These are phyloP conservation scores for Osedax fenrisi DNA, from an alignment of 2,888 invertebrate species.

Conservation along the genomic window DNA sequence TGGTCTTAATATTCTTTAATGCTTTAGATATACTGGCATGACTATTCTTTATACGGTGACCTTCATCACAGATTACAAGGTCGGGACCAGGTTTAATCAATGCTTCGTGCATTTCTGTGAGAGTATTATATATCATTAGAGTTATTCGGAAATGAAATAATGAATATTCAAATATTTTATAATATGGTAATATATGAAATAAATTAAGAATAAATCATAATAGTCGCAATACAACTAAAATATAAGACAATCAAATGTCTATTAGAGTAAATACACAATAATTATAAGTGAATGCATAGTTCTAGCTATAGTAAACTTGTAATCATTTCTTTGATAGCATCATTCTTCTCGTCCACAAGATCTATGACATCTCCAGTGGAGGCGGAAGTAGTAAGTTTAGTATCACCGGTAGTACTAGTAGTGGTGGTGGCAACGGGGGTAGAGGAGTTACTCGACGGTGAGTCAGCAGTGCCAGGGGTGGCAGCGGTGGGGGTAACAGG, in stretches of 20 bases:
- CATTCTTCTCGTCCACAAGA: not conserved
- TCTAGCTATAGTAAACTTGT: too few relatives aligned
- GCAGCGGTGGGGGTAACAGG: not conserved
- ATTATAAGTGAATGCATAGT: too few relatives aligned
- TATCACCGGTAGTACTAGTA: too few relatives aligned
- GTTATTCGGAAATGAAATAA: too few relatives aligned
- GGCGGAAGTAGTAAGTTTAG: not conserved
- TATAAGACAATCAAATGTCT: too few relatives aligned
- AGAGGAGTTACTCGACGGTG: not conserved
- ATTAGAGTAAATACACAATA: too few relatives aligned
- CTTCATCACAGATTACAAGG: conserved; percentile 51
- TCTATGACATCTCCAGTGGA: not conserved
- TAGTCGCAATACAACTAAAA: too few relatives aligned
- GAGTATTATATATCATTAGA: not conserved
- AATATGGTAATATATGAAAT: too few relatives aligned
- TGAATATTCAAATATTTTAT: too few relatives aligned
- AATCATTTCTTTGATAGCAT: not conserved
- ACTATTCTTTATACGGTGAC: conserved; percentile 82
- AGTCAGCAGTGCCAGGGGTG: not conserved
- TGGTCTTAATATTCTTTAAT: conserved; percentile 82
- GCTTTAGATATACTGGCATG: conserved; percentile 90
- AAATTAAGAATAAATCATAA: too few relatives aligned
- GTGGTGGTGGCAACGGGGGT: not conserved
- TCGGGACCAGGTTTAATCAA: conserved; percentile 50
- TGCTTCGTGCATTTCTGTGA: conserved; percentile 44